Evolutionary conservation across 2,888 invertebrate species (phyloP).

Genomic region (Atrina japonica): DNA sequence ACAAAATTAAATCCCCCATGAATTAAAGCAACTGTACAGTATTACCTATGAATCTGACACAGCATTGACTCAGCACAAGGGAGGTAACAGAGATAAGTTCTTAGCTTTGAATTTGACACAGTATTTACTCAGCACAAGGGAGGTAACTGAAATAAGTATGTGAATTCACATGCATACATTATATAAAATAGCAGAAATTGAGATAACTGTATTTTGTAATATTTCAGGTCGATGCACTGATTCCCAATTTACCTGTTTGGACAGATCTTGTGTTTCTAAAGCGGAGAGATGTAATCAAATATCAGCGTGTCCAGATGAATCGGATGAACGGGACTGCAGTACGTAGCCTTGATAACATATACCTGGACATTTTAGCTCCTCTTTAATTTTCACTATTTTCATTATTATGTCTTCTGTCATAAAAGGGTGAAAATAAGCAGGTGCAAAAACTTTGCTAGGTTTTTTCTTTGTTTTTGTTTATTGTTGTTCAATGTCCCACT

Average conservation of each 20-base stretch:
- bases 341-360: constrained; percentile 54
- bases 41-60: not conserved
- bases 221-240: constrained; percentile 56
- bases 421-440: too few species aligned
- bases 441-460: too few species aligned
- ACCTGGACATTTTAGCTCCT: too few species aligned
- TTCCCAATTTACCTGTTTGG: constrained; percentile 64
- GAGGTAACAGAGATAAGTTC: not conserved
- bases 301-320: constrained; percentile 85
- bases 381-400: too few species aligned
- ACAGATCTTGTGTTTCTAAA: constrained; percentile 65
- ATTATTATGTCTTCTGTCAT: constrained; percentile 2
- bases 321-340: constrained; percentile 88
- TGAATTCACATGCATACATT: not conserved
- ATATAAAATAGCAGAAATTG: not conserved
- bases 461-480: too few species aligned
- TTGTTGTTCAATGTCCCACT: too few species aligned
- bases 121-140: not conserved
- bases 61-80: not conserved
- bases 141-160: not conserved
- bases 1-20: too few species aligned
- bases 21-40: too few species aligned
- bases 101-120: not conserved
- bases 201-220: not conserved
- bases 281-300: constrained; percentile 85